Evolutionary conservation across 2,888 invertebrate genomes (phyloP).

Genomic region (Stenodema calcarata): DNA sequence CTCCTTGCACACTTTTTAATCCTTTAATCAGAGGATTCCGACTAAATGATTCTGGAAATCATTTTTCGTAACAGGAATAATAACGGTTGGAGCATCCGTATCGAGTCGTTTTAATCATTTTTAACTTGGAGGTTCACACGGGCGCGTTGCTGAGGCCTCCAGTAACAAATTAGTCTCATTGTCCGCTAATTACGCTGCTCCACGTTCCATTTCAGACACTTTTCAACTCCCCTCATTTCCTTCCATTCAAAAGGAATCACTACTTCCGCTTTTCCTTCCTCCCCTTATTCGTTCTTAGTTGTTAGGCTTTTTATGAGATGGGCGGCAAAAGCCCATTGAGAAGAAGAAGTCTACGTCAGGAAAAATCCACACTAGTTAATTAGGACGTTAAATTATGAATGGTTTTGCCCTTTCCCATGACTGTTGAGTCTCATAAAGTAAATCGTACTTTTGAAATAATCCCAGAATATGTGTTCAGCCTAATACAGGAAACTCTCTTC

Average conservation of each 20-base stretch:
- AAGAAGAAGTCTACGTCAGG: background rate
- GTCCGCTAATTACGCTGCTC: conserved; percentile 48
- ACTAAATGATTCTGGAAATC: background rate
- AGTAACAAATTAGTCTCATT: conserved; percentile 49
- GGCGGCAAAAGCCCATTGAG: background rate
- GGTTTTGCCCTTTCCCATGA: background rate
- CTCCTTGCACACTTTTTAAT: no score
- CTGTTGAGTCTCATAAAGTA: no score
- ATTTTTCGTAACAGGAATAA: background rate
- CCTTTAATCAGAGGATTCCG: background rate
- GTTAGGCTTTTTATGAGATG: background rate
- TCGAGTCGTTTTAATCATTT: conserved; percentile 19
- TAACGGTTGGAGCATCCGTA: background rate
- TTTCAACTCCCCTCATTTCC: conserved; percentile 38
- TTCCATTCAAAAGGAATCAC: conserved; percentile 31
- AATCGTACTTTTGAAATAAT: no score
- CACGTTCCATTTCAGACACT: conserved; percentile 42
- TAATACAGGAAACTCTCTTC: no score
- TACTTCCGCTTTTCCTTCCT: conserved; percentile 14
- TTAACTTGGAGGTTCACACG: conserved; percentile 1
- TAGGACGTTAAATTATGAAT: background rate
- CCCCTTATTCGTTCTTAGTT: background rate
- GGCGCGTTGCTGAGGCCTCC: background rate
- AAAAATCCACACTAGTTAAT: background rate
- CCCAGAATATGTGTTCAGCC: no score